Percentiles rank a stretch among this genome's conserved stretches.
These are phyloP conservation scores for Rallus limicola DNA, from an alignment of 2,113 vertebrate species.

Conservation along the genomic window DNA sequence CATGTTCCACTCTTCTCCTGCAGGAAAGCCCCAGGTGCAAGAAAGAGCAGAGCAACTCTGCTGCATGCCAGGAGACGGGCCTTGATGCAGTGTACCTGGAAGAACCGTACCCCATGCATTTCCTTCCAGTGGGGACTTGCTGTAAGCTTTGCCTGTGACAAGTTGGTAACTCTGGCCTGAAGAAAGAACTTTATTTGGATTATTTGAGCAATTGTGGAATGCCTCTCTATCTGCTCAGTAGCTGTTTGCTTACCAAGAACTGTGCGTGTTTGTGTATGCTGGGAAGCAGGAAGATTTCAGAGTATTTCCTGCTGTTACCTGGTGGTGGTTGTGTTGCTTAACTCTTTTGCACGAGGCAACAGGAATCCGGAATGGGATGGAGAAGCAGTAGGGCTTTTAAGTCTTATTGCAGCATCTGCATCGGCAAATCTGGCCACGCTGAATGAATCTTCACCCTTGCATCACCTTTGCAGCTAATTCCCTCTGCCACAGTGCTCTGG, in stretches of 20 bases:
- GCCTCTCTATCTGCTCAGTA: neutral
- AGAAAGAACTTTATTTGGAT: neutral
- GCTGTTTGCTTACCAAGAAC: neutral
- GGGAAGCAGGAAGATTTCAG: neutral
- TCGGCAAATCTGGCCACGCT: neutral
- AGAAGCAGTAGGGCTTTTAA: neutral
- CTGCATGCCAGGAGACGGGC: neutral
- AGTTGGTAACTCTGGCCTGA: neutral
- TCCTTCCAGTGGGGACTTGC: neutral
- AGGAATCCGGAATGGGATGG: neutral
- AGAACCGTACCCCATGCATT: fast-evolving
- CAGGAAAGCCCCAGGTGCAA: neutral
- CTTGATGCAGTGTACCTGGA: fast-evolving
- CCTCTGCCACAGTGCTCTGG: neutral
- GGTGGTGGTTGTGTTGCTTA: neutral
- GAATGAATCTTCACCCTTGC: neutral
- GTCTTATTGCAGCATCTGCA: neutral
- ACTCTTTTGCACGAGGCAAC: neutral
- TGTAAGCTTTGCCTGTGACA: neutral
- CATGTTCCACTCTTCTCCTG: neutral
- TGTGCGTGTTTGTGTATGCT: neutral
- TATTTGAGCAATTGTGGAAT: neutral
- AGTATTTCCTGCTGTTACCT: neutral
- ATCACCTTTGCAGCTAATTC: neutral
- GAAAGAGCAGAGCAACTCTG: neutral